Evolutionary conservation across 2,113 vertebrate genomes (phyloP).

Genomic region (Elaphurus davidianus): DNA sequence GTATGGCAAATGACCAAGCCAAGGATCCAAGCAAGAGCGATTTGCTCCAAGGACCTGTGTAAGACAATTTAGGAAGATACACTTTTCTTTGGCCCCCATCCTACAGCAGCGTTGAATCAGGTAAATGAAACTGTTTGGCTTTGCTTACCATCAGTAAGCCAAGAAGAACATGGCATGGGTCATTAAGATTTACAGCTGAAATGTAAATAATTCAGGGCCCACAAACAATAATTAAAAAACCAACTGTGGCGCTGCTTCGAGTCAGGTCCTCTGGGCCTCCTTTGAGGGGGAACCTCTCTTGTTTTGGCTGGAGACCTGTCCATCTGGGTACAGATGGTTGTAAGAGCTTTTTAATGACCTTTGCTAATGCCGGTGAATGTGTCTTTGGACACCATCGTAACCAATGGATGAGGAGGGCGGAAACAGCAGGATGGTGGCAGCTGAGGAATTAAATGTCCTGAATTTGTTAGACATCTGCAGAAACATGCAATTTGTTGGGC

Average conservation of each 20-base stretch:
- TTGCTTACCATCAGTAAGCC: not conserved
- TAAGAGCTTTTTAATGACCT: constrained; percentile 74
- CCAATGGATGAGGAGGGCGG: constrained; percentile 45
- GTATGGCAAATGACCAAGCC: constrained; percentile 31
- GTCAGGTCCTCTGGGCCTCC: constrained; percentile 51
- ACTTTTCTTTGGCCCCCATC: not conserved
- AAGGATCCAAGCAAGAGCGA: constrained; percentile 22
- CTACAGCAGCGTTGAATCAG: not conserved
- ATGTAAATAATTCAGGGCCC: constrained; percentile 22
- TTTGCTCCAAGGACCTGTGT: constrained; percentile 24
- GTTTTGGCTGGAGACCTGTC: constrained; percentile 37
- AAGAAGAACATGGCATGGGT: not conserved
- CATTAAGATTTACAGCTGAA: not conserved
- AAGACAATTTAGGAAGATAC: constrained; percentile 22
- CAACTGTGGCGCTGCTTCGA: not conserved
- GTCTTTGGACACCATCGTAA: constrained; percentile 58
- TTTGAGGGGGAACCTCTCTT: not conserved
- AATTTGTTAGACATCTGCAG: constrained; percentile 73
- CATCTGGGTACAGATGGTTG: constrained; percentile 62
- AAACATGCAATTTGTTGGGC: constrained; percentile 71
- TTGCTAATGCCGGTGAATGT: constrained; percentile 60
- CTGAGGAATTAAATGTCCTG: constrained; percentile 69
- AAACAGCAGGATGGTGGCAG: constrained; percentile 65
- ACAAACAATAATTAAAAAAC: constrained; percentile 38
- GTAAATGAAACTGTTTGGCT: not conserved